phyloP scores from a whole-genome alignment of 37 sponge, comb jelly and placozoan species.

The Spongilla lacustris region DNA sequence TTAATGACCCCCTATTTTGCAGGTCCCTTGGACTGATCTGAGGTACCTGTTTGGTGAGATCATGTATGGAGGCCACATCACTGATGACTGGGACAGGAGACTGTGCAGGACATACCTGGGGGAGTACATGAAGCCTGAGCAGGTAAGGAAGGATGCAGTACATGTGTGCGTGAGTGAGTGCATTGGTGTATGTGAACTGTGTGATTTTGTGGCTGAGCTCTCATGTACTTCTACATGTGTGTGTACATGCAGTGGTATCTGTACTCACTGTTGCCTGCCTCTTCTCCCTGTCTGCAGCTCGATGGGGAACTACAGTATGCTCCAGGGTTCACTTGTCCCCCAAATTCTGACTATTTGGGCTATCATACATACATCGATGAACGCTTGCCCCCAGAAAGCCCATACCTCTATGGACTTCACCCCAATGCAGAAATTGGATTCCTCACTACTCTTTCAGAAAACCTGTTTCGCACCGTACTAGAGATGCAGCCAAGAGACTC shows the following conservation, averaged over 20 bases:
- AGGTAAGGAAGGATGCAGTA: conserved; percentile 37
- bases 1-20: not conserved
- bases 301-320: conserved; percentile 88
- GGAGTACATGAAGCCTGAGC: conserved; percentile 96
- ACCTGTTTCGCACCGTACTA: conserved; percentile 95
- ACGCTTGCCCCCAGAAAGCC: conserved; percentile 95
- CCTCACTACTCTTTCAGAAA: conserved; percentile 92
- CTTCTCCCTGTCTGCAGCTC: conserved; percentile 42
- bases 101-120: conserved; percentile 96
- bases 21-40: conserved; percentile 98
- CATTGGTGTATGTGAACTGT: no score
- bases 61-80: conserved; percentile 99
- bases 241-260: not conserved
- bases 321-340: conserved; percentile 88
- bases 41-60: conserved; percentile 99
- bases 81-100: conserved; percentile 98
- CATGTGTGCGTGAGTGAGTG: no score
- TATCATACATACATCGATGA: conserved; percentile 94
- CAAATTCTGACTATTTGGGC: conserved; percentile 89
- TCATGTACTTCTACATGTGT: not conserved
- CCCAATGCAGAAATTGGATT: conserved; percentile 99
- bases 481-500: conserved; percentile 98
- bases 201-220: no score
- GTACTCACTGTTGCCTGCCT: not conserved
- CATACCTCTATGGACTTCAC: conserved; percentile 96